Conservation (phyloP, 2,888 invertebrate species). For the Eupithecia centaureata region DNA sequence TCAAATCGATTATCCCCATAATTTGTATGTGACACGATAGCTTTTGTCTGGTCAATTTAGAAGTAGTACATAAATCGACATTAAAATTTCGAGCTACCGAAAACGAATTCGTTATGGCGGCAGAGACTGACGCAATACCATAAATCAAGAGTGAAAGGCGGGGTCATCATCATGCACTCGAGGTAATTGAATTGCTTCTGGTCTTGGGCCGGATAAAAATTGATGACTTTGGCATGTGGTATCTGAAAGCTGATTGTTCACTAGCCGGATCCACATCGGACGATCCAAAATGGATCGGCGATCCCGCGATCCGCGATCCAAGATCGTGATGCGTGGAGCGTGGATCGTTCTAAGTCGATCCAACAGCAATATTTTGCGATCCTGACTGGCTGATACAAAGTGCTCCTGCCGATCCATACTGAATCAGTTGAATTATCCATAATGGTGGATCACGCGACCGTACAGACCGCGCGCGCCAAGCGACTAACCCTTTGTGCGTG, state of each 20-base stretch:
- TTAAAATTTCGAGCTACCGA: slow-evolving; percentile 25
- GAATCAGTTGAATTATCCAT: too few species aligned
- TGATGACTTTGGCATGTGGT: slow-evolving; percentile 26
- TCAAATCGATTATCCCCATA: neutral
- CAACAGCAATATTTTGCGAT: too few species aligned
- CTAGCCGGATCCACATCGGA: too few species aligned
- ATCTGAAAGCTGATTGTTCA: neutral
- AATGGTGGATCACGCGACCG: too few species aligned
- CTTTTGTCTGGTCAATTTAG: neutral
- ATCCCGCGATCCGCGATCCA: too few species aligned
- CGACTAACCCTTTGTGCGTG: too few species aligned
- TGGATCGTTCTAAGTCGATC: too few species aligned
- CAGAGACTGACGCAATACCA: slow-evolving; percentile 8
- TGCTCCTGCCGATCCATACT: too few species aligned
- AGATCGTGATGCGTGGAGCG: too few species aligned
- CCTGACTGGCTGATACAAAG: too few species aligned
- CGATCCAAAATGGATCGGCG: too few species aligned
- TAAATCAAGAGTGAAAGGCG: slow-evolving; percentile 29
- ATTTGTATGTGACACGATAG: neutral
- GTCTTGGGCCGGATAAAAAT: slow-evolving; percentile 29
- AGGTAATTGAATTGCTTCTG: slow-evolving; percentile 28
- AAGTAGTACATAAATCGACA: slow-evolving; percentile 9
- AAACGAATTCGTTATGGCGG: slow-evolving; percentile 24
- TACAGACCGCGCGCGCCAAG: too few species aligned
- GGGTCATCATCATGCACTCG: slow-evolving; percentile 27